Evolutionary conservation across 2,888 invertebrate genomes (phyloP), one percentile per base, ranked within the genome.

Genomic region (Aradus depressus): DNA sequence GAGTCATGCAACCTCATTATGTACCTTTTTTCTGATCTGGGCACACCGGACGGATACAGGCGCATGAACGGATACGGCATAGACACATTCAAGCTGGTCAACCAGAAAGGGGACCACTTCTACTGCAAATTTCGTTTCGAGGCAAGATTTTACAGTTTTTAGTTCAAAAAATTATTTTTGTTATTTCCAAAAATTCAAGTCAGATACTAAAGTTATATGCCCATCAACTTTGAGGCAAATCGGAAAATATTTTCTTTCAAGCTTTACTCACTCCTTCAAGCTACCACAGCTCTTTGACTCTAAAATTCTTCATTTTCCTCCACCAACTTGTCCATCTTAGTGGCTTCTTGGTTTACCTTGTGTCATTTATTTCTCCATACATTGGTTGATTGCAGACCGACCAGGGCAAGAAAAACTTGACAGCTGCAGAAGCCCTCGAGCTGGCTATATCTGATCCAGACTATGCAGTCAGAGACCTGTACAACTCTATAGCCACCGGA

Each of bases 11-110:
- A 95, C 66, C 92, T 93, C 65, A 68, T 79, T 12, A 67, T 84
- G 64, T 81, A 92, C 68, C 67, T 92, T 62, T 93, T 92, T 66
- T 78, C 84, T 22, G 93, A 93, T 68, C 79, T 93, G 62, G 95
- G 95, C 42, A 88, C 88, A 60, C 93, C 95, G 5, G 88, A 93
- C 68, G 92, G 93, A 16, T 83, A 79, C 68, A 78, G 92, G 45
- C 81, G 83, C 66, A 93, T 95, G 93, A 87, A 95, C 65, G 93
- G 95, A 34, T 95, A 90, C 64, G 91, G 91, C 3, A 89, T 87
- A 0, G 92, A 95, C 66, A 91, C 93, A 1, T 95, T 89, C 67
- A 92, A 91, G 66, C 67, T 92, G 57, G 76, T 93, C 2, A 95
- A 93, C 68, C 76, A 73, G 4, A 72, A 80, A 50, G 66, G 63